Evolutionary conservation across 2,888 invertebrate species (phyloP), one percentile per base, ranked within the genome.

Genomic region (Matsumyia berberina): DNA sequence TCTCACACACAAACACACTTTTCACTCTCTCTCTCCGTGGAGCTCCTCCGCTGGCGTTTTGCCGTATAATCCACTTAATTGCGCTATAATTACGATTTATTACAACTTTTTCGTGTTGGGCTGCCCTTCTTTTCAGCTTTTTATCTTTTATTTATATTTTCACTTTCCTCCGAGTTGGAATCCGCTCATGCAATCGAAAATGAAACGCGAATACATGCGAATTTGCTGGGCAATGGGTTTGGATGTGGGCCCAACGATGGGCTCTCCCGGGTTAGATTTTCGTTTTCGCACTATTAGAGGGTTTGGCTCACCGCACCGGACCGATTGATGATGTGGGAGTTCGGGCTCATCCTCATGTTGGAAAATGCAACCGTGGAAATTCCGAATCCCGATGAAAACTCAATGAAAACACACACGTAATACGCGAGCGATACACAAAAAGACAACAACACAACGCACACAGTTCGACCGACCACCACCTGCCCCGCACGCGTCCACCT

Each of bases 401-500:
- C 60, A 77, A 78, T 64, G 66, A 74, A 85, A 69, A 8, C 62
- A 55, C 78, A 74, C 66, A 85, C 80, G 79, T 79, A 73, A 79
- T 67, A 76, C 46, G 44, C 74, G 85, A 80, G 46, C 49, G 74
- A 80, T 83, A 83, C 83, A 83, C 73, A 83, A 83, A 83, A 83
- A 74, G 46, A 79, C 74, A 80, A 79, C 79, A 79, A 81, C 70
- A 86, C 79, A 80, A 86, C 86, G 77, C 76, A 81, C 78, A 83
- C 86, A 81, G 80, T 64, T 73, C 80, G 57, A 78, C 78, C 87
- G 86, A 86, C 80, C 82, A 77, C 82, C 86, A 86, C 74, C 86
- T 85, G 80, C 78, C 87, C 81, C 86, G 76, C 87, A 85, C 87
- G 86, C 86, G 82, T 78, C 80, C 78, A 86, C 86, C 81, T 86